Percentiles rank a stretch among this genome's conserved stretches.
Conservation (phyloP, 2,888 invertebrate genomes). For the Merodon equestris region DNA sequence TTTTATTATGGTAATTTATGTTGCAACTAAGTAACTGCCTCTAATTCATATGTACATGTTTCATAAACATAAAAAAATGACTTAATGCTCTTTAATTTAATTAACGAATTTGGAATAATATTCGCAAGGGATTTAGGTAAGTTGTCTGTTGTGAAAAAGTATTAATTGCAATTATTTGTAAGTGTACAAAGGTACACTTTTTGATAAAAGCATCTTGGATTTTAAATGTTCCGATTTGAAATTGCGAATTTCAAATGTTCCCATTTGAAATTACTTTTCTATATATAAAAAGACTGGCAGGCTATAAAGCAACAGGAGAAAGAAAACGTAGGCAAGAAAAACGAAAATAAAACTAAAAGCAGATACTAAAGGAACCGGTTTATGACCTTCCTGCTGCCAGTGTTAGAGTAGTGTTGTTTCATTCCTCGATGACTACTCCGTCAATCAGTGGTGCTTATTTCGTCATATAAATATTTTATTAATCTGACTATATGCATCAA, state of each 20-base stretch:
- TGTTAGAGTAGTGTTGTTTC: slow-evolving; percentile 28
- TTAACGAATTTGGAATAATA: slow-evolving; percentile 47
- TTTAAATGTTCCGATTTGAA: no score
- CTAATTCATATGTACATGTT: no score
- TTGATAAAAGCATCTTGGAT: no score
- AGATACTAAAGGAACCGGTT: slow-evolving; percentile 56
- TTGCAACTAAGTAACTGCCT: no score
- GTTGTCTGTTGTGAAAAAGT: slow-evolving; percentile 6
- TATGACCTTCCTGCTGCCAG: slow-evolving; percentile 53
- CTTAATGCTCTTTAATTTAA: slow-evolving; percentile 40
- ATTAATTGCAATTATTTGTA: no score
- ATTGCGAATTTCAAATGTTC: no score
- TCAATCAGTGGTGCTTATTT: slow-evolving; percentile 34
- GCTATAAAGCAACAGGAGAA: slow-evolving; percentile 13
- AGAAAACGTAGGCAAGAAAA: slow-evolving; percentile 18
- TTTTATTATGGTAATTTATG: no score
- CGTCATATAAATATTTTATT: slow-evolving; percentile 16
- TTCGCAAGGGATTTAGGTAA: slow-evolving; percentile 44
- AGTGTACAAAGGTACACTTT: no score
- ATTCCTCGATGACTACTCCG: slow-evolving; percentile 15
- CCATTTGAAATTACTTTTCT: no score
- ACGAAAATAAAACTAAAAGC: slow-evolving; percentile 15
- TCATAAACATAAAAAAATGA: no score
- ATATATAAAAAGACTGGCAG: neutral
- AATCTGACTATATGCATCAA: neutral